Evolutionary conservation across 2,113 vertebrate species (phyloP), one percentile per base, ranked within the genome.

Genomic region (Rhinogobius similis): DNA sequence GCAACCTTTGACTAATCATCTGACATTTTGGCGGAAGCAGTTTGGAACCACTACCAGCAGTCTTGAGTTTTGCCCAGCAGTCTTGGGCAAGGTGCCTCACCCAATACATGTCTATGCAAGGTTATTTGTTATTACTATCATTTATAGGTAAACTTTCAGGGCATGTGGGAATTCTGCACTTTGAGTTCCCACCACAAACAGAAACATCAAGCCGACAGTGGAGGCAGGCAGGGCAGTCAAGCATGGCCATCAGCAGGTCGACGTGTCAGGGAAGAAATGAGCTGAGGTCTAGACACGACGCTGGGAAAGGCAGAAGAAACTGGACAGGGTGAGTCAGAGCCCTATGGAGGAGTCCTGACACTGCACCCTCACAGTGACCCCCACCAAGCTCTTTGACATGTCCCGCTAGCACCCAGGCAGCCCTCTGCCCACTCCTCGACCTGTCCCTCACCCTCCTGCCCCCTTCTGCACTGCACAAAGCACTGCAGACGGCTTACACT

Each of bases 191-290:
- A 65, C 2, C 75, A 79, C 27, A 43, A 27, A 68, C 63, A 59
- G 80, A 70, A 63, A 62, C 66, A 73, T 39, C 66, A 68, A 27
- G 76, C 76, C 71, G 78, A 77, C 73, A 70, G 71, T 68, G 77
- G 71, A 83, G 72, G 62, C 72, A 82, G 81, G 72, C 81, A 85
- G 74, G 64, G 79, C 80, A 76, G 48, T 3, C 84, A 83, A 82
- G 82, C 84, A 68, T 86, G 82, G 82, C 85, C 83, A 75, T 75
- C 56, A 43, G 63, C 73, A 50, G 62, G 75, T 53, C 12, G 73
- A 77, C 67, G 86, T 88, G 84, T 83, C 82, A 88, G 73, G 69
- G 72, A 75, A 85, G 77, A 88, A 87, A 86, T 84, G 72, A 73
- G 80, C 72, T 85, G 78, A 78, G 82, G 75, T 79, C 72, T 62